These are phyloP conservation scores for Girardinichthys multiradiatus DNA, from an alignment of 2,113 vertebrate genomes.

Conservation along the genomic window DNA sequence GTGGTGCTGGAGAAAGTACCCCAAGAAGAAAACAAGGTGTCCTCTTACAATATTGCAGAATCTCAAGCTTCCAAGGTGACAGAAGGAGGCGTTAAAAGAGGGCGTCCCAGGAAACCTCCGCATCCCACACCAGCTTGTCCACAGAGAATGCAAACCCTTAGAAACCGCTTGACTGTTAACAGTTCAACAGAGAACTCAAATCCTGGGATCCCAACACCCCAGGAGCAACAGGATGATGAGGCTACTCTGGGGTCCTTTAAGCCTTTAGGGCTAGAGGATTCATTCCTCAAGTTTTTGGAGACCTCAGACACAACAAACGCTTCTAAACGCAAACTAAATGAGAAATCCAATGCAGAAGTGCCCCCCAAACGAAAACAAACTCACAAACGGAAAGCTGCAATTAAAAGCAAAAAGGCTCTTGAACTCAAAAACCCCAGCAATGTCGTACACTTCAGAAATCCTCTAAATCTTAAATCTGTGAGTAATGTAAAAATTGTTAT, in stretches of 20 bases:
- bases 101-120: constrained; percentile 82
- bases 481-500: constrained; percentile 95
- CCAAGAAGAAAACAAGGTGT: constrained; percentile 66
- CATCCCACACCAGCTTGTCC: constrained; percentile 75
- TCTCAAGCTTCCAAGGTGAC: constrained; percentile 63
- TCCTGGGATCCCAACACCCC: constrained; percentile 77
- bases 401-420: constrained; percentile 59
- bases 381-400: constrained; percentile 60
- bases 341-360: constrained; percentile 63
- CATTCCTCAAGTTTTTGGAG: constrained; percentile 93
- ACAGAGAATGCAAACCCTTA: constrained; percentile 76
- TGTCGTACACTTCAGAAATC: constrained; percentile 90
- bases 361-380: constrained; percentile 75
- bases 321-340: constrained; percentile 86
- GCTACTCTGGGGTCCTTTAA: constrained; percentile 90
- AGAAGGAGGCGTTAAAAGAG: constrained; percentile 81
- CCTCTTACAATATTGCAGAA: constrained; percentile 65
- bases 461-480: constrained; percentile 86
- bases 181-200: constrained; percentile 82
- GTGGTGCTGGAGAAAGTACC: constrained; percentile 38
- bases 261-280: constrained; percentile 92
- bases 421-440: constrained; percentile 79
- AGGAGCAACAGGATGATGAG: constrained; percentile 82
- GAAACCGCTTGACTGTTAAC: constrained; percentile 66
- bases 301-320: constrained; percentile 86